Base-by-base conservation (phyloP, 2,888 invertebrate genomes). In the Colletes collaris region DNA sequence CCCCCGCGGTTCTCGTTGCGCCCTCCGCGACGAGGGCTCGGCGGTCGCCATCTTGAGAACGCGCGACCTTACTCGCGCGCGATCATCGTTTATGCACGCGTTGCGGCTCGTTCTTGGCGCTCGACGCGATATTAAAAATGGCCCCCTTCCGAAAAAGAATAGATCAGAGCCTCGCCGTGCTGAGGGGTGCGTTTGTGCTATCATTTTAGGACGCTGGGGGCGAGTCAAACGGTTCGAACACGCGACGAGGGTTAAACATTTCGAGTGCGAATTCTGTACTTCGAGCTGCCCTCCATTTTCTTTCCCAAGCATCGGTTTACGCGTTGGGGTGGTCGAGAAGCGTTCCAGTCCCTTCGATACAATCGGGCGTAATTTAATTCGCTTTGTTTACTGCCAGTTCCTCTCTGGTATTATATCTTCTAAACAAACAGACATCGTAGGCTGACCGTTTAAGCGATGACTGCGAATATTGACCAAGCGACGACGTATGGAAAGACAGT, bases 31-130 rank as follows among this genome's bases (percentile, higher is more conserved):
- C 49, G 37, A 53, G 65, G 59, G 59, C 70, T 60, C 49, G 40
- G 55, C 52, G 52, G 79, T 68, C 83, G 83, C 83, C 83, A 83
- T 83, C 81, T 83, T 83, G 83, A 76, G 60, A 56, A 65, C 79
- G 70, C 62, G 50, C 59, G 73, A 37, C 46, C 62, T 68, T 53
- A 67, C 55, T 7, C 40, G 67, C 79, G 55, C 46, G 40, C 16
- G 62, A 46, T 67, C 78, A 66, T 63, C 70, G 40, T 71, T 67
- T 74, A 77, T 78, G 80, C 73, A 70, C 67, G 58, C 46, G 58
- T 58, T 63, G 37, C 3, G n/a, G n/a, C 50, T 8, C 40, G 27
- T 56, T 56, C 4, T 27, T n/a, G 16, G 10, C 8, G 46, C 16
- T 46, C 10, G 5, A 5, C 11, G 49, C 49, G 50, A 16, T 46